phyloP scores from a whole-genome alignment of 2,113 vertebrate genomes.

The Notothenia coriiceps region DNA sequence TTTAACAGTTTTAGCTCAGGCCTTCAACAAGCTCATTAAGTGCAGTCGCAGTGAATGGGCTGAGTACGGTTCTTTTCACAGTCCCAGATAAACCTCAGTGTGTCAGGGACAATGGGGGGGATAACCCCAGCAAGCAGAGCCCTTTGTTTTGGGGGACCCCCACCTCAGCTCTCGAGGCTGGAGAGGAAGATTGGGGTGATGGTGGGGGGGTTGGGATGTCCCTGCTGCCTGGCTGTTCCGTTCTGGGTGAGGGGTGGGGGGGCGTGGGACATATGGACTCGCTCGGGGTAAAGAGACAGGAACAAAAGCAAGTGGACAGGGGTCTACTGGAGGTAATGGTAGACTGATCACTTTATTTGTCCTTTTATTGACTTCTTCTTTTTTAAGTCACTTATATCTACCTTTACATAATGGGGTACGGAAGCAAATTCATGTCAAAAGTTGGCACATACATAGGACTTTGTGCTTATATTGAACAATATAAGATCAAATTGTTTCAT shows the following conservation, averaged over 20 bases:
- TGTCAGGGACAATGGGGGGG: slow-evolving; percentile 66
- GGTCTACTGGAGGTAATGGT: slow-evolving; percentile 1
- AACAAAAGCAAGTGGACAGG: slow-evolving; percentile 48
- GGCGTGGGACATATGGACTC: slow-evolving; percentile 68
- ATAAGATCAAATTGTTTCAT: neutral
- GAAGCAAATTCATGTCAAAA: neutral
- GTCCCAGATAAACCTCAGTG: slow-evolving; percentile 73
- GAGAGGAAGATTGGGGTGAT: slow-evolving; percentile 45
- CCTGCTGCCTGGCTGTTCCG: slow-evolving; percentile 55
- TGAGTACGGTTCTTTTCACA: slow-evolving; percentile 67
- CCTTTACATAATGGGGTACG: neutral
- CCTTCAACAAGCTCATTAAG: slow-evolving; percentile 79
- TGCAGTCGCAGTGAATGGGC: slow-evolving; percentile 62
- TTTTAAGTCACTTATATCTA: neutral
- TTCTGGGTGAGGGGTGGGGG: slow-evolving; percentile 23
- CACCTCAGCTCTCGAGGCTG: slow-evolving; percentile 52
- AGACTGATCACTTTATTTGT: slow-evolving; percentile 10
- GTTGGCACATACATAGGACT: neutral
- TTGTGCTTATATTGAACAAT: neutral
- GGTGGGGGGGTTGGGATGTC: slow-evolving; percentile 21
- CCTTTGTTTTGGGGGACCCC: slow-evolving; percentile 72
- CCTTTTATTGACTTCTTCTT: slow-evolving; percentile 31
- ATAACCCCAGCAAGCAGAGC: slow-evolving; percentile 46
- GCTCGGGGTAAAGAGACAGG: slow-evolving; percentile 37
- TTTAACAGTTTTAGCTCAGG: slow-evolving; percentile 67